Conservation (phyloP, 2,797 vertebrate species). For the Nannoperca australis region DNA sequence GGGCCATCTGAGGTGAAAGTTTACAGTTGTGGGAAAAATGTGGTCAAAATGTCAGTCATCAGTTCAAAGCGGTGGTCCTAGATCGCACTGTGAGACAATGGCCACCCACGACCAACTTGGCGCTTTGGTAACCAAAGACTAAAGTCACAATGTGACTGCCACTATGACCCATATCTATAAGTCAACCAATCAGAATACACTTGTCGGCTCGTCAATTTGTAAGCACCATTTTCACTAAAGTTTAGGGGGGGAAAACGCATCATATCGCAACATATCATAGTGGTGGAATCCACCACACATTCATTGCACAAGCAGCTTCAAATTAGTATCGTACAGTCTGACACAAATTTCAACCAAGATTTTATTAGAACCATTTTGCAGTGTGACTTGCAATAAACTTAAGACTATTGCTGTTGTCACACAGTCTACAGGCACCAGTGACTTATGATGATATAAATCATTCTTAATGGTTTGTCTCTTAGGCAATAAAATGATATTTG, state of each 20-base stretch:
- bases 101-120: neutral
- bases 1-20: neutral
- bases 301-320: too few relatives aligned
- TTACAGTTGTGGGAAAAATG: neutral
- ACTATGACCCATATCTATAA: too few relatives aligned
- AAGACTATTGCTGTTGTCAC: neutral
- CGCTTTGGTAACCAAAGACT: neutral
- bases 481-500: conserved; percentile 24
- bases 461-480: neutral
- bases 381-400: neutral
- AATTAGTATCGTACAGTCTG: too few relatives aligned
- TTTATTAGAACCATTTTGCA: neutral
- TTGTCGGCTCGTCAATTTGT: too few relatives aligned
- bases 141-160: neutral
- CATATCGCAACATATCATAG: too few relatives aligned
- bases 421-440: neutral
- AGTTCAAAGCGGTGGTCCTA: neutral
- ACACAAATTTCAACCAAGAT: neutral
- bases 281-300: too few relatives aligned
- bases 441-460: conserved; percentile 21
- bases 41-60: neutral
- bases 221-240: neutral
- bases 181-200: neutral
- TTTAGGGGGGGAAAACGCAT: too few relatives aligned
- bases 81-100: neutral